Base-by-base conservation (phyloP, 2,797 vertebrate species). In the Molothrus ater region DNA sequence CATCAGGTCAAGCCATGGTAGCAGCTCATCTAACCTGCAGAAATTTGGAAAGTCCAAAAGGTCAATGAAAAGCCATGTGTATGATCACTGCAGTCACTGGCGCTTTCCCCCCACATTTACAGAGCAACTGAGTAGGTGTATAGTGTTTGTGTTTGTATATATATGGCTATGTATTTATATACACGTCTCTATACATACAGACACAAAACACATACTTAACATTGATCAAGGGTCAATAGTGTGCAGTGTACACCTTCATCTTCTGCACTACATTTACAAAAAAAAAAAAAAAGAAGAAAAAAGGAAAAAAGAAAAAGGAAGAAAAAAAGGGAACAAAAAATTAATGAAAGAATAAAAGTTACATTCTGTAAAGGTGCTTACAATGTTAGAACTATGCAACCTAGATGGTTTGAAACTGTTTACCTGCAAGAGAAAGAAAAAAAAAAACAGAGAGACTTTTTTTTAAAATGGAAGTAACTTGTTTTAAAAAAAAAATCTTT, bases 361-460 rank as follows among this genome's bases (percentile, higher is more conserved):
- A 98, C 97, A 98, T 97, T 98, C 98, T 98, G 98, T 98, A 98
- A 98, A 98, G 99, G 98, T 98, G 98, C 98, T 99, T 99, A 98
- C 97, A 98, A 98, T 95, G 98, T 98, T 98, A 99, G 98, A 99
- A 99, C 99, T 99, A 99, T 99, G 99, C 99, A 99, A 99, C 98
- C 98, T 98, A 98, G 98, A 98, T 98, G 98, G 98, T 98, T 98
- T 98, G 98, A 98, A 98, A 98, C 97, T 98, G 98, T 99, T 99
- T 99, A 98, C 98, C 98, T 98, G 98, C 97, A 14, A 97, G 93
- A 97, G 95, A 98, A 98, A 97, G 95, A 96, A 98, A 98, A 96
- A 68, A 56, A 57, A 57, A 74, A 36, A 60, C 31, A 95, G 96
- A 98, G 98, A 98, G 97, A 98, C 97, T 98, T 96, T 97, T 97